These are phyloP conservation scores for Holothuria scabra DNA, from an alignment of 53 echinoderm and acorn worm genomes.

Conservation along the genomic window DNA sequence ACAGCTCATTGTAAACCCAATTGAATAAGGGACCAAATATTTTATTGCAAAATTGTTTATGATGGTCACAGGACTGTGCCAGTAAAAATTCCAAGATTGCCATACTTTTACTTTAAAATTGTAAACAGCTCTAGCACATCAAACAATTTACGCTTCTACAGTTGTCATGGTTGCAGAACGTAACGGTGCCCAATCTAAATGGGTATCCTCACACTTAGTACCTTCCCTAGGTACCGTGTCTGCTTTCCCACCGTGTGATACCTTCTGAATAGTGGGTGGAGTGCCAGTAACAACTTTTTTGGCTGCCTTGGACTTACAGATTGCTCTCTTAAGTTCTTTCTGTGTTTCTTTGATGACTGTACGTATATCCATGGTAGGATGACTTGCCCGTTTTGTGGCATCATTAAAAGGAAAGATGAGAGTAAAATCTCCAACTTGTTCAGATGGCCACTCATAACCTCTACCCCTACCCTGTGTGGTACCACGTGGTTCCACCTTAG, in stretches of 20 bases:
- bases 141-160: constrained; percentile 2
- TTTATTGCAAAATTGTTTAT: too few relatives aligned
- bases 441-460: constrained; percentile 30
- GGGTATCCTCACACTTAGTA: constrained; percentile 35
- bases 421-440: constrained; percentile 68
- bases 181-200: constrained; percentile 54
- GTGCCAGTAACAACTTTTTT: constrained; percentile 41
- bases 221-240: background rate
- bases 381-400: constrained; percentile 66
- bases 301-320: constrained; percentile 58
- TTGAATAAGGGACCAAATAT: too few relatives aligned
- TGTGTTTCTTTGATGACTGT: constrained; percentile 72
- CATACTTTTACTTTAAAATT: too few relatives aligned
- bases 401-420: constrained; percentile 80
- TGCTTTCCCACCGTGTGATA: background rate
- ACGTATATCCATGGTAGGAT: constrained; percentile 68
- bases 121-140: too few relatives aligned
- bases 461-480: background rate
- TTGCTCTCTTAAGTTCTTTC: constrained; percentile 66
- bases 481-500: background rate
- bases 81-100: too few relatives aligned
- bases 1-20: too few relatives aligned
- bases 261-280: background rate
- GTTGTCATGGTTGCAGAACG: constrained; percentile 34
- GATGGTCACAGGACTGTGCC: too few relatives aligned